Evolutionary conservation across 2,797 vertebrate genomes (phyloP), one percentile per base, ranked within the genome.

Genomic region (Sparus aurata): DNA sequence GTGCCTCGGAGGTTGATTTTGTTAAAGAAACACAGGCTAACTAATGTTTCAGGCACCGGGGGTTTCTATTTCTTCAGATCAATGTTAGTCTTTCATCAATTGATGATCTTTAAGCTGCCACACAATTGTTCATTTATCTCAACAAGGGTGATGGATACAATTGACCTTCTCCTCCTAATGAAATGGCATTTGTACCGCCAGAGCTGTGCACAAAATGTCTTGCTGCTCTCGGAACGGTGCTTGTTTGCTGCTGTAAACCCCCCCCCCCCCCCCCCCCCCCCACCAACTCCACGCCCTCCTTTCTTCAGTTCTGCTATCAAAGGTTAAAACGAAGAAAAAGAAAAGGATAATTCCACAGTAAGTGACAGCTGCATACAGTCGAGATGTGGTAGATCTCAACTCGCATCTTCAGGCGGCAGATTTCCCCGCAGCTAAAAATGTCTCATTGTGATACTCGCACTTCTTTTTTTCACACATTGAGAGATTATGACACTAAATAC

Each of bases 101-200:
- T 88, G 90, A 91, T 91, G 89, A 91, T 93, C 88, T 93, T 94
- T 93, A 72, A 75, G 84, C 77, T 81, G 82, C 88, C 82, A 80
- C 87, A 86, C 82, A 84, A 83, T 85, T 89, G 87, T 89, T 93
- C 89, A 90, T 94, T 94, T 92, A 92, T 94, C 91, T 91, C 88
- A 90, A 85, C 90, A 85, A 89, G 79, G 82, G 82, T 94, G 93
- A 95, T 90, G 86, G 89, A 95, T 93, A 92, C 78, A 81, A 76
- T 85, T 95, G 94, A 95, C 95, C 94, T 95, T 95, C 89, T 92
- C 75, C 15, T 82, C 69, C 85, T 91, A 91, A 94, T 93, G 89
- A 93, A 94, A 91, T 91, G 82, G 59, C 81, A 91, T 91, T 94
- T 91, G 73, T 83, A 71, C 84, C 69, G 80, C 82, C 82, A 4